Evolutionary conservation across 2,797 vertebrate species (phyloP).

Genomic region (Poliocrania exsul): DNA sequence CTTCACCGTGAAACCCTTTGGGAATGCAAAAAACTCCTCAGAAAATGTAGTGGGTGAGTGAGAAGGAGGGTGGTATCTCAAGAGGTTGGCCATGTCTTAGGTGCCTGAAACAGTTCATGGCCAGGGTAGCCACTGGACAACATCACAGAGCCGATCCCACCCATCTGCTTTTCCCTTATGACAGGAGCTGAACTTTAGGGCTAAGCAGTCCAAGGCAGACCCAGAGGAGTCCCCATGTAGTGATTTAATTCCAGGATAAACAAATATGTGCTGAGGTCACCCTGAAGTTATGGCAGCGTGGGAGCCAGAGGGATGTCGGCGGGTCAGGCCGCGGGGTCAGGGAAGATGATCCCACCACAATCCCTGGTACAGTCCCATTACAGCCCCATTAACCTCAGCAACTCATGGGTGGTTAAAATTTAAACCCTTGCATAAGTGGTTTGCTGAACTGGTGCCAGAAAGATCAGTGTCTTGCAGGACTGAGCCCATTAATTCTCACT

Average conservation of each 20-base stretch:
- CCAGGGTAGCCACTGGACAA: not conserved
- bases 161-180: not conserved
- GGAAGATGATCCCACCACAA: not conserved
- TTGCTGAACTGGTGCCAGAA: slow-evolving; percentile 10
- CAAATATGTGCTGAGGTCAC: slow-evolving; percentile 33
- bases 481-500: not conserved
- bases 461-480: slow-evolving; percentile 8
- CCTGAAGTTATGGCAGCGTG: not conserved
- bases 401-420: not conserved
- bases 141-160: not conserved
- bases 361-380: not conserved
- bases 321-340: not conserved
- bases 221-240: not conserved
- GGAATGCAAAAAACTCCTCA: not conserved
- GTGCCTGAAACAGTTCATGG: not conserved
- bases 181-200: not conserved
- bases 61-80: not conserved
- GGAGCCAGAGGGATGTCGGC: not conserved
- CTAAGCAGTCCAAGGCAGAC: not conserved
- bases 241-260: slow-evolving; percentile 27
- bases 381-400: slow-evolving; percentile 28
- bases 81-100: not conserved
- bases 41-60: not conserved
- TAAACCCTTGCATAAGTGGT: slow-evolving; percentile 28
- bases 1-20: not conserved